phyloP scores from a whole-genome alignment of 1,140 invertebrate genomes.

The Oncopodura yosiiana region DNA sequence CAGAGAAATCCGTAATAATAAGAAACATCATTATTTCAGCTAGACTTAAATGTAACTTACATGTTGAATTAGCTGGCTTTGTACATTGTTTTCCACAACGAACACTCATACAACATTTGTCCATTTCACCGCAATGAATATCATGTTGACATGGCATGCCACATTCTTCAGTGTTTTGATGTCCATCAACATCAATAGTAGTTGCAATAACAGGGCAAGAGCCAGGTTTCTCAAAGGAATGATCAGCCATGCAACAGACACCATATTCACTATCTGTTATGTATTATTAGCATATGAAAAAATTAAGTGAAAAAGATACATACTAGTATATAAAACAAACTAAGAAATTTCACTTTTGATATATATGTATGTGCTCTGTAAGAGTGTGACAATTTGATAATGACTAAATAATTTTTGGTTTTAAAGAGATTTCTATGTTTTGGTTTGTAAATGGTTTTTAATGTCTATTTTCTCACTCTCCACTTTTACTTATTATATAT shows the following conservation, averaged over 20 bases:
- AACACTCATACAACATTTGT: slow-evolving; percentile 66
- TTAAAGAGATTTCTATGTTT: too few species aligned
- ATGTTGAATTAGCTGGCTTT: slow-evolving; percentile 56
- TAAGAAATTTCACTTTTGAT: too few species aligned
- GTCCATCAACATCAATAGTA: slow-evolving; percentile 38
- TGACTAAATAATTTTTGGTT: too few species aligned
- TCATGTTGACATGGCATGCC: slow-evolving; percentile 60
- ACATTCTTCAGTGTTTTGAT: slow-evolving; percentile 43
- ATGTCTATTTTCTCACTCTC: neutral
- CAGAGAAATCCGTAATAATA: neutral
- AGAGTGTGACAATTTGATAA: too few species aligned
- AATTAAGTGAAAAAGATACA: neutral
- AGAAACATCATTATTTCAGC: neutral
- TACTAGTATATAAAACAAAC: neutral
- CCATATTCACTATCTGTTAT: slow-evolving; percentile 65
- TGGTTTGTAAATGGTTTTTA: too few species aligned
- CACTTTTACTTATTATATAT: slow-evolving; percentile 1
- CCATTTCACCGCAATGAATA: slow-evolving; percentile 63
- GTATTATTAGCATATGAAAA: slow-evolving; percentile 5
- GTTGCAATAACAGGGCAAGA: slow-evolving; percentile 51
- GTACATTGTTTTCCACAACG: slow-evolving; percentile 57
- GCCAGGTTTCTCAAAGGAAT: slow-evolving; percentile 62
- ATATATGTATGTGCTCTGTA: too few species aligned
- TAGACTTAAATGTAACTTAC: slow-evolving; percentile 36
- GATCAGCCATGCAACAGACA: slow-evolving; percentile 68